Evolutionary conservation across 2,888 invertebrate species (phyloP), one percentile per base, ranked within the genome.

Genomic region (Calephelis perditalis): DNA sequence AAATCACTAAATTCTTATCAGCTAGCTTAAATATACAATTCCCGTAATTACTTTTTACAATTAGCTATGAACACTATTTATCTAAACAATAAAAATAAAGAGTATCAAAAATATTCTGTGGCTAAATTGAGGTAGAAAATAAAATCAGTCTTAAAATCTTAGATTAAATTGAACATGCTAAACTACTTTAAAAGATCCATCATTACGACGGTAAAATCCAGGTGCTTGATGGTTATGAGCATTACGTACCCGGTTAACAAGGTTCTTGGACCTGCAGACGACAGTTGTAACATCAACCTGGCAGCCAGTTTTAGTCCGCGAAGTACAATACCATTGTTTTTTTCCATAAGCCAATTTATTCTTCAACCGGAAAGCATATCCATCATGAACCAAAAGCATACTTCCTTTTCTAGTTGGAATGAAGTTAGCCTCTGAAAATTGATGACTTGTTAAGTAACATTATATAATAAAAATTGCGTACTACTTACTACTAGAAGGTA

Each of bases 281-380:
- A 79, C 78, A 0, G 87, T 87, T 4, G 82, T 87, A 1, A 87
- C 75, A 62, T 85, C 87, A 9, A 84, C 88, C n/a, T 78, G 80
- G 63, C 88, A 88, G 12, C 86, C 86, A 1, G 84, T 82, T 66
- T 86, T 86, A 0, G 76, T 79, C 3, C 88, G 74, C 0, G 85
- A 84, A 43, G 82, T 85, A 60, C 88, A 88, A 63, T 88, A 88
- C 88, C 88, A 88, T 63, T 88, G 88, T 62, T 87, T 87, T 70
- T 86, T 88, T 40, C 88, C 87, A 68, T 86, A 84, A 0, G 88
- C 88, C 57, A 88, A 68, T 71, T 86, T 87, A 61, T 88, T 88
- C 66, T 88, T 88, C 26, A 88, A 67, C 12, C 88, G 75, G 64
- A 88, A 88, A 52, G 88, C 86, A 65, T 77, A 86, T 9, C 88